phyloP scores from a whole-genome alignment of 1,140 invertebrate genomes.

The Hypothenemus hampei region DNA sequence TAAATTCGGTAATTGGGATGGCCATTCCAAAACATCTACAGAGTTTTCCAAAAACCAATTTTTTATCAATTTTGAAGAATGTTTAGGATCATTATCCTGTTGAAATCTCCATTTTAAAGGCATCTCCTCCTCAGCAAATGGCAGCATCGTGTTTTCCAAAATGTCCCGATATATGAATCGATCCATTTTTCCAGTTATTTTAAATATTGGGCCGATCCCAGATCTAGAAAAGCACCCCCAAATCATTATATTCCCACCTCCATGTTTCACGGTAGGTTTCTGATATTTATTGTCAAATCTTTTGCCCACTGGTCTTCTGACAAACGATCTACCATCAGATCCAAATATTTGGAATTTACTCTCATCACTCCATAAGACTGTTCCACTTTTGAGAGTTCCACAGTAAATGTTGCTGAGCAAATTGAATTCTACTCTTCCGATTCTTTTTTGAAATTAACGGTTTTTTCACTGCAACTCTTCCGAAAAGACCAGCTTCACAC shows the following conservation, averaged over 20 bases:
- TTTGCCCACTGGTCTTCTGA: not conserved
- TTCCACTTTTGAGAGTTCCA: not conserved
- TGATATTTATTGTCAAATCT: not conserved
- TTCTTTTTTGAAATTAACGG: slow-evolving; percentile 2
- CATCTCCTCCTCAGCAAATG: not conserved
- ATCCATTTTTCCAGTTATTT: slow-evolving; percentile 4
- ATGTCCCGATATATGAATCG: slow-evolving; percentile 5
- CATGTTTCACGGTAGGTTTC: too few species aligned
- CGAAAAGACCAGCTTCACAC: not conserved
- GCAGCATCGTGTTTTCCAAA: not conserved
- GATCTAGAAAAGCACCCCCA: slow-evolving; percentile 1
- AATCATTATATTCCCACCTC: not conserved
- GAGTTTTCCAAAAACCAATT: slow-evolving; percentile 4
- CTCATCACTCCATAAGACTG: not conserved
- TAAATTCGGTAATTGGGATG: too few species aligned
- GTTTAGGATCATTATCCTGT: too few species aligned
- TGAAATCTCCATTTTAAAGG: not conserved
- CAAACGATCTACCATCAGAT: not conserved
- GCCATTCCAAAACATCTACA: too few species aligned
- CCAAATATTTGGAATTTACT: slow-evolving; percentile 8
- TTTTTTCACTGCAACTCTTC: not conserved
- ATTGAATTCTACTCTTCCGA: not conserved
- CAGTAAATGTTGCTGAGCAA: slow-evolving; percentile 1
- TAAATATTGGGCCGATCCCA: not conserved
- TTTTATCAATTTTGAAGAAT: not conserved